Conservation (phyloP, 2,888 invertebrate species). For the Leucozona laternaria region DNA sequence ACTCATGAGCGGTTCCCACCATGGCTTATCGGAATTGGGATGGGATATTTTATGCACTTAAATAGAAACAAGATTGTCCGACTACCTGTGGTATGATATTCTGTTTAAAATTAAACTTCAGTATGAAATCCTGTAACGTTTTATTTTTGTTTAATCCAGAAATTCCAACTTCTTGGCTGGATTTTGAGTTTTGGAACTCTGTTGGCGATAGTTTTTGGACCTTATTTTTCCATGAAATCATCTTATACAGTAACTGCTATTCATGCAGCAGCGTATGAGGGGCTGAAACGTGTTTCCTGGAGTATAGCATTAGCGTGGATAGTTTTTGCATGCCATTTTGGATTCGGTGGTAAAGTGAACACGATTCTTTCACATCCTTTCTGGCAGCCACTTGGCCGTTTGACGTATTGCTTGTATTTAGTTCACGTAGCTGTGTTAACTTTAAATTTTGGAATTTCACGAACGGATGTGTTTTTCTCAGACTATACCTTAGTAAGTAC, state of each 20-base stretch:
- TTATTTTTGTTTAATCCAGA: neutral
- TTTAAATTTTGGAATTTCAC: constrained; percentile 38
- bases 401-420: constrained; percentile 73
- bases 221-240: constrained; percentile 37
- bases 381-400: constrained; percentile 74
- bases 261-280: constrained; percentile 67
- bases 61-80: constrained; percentile 17
- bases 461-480: constrained; percentile 51
- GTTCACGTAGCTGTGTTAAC: constrained; percentile 62
- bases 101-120: accelerated
- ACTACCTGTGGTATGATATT: neutral
- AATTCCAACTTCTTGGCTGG: constrained; percentile 63
- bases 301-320: constrained; percentile 73
- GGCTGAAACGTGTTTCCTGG: constrained; percentile 72
- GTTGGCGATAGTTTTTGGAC: constrained; percentile 62
- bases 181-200: constrained; percentile 46
- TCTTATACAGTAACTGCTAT: constrained; percentile 12
- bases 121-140: neutral
- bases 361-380: constrained; percentile 62
- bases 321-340: constrained; percentile 74
- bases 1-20: constrained; percentile 76
- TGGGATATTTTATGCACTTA: constrained; percentile 76
- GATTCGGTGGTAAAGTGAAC: constrained; percentile 75
- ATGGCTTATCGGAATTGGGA: constrained; percentile 77
- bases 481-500: constrained; percentile 57